These are phyloP conservation scores for Fissipunctia ypsillon DNA, from an alignment of 2,888 invertebrate species.

Conservation along the genomic window DNA sequence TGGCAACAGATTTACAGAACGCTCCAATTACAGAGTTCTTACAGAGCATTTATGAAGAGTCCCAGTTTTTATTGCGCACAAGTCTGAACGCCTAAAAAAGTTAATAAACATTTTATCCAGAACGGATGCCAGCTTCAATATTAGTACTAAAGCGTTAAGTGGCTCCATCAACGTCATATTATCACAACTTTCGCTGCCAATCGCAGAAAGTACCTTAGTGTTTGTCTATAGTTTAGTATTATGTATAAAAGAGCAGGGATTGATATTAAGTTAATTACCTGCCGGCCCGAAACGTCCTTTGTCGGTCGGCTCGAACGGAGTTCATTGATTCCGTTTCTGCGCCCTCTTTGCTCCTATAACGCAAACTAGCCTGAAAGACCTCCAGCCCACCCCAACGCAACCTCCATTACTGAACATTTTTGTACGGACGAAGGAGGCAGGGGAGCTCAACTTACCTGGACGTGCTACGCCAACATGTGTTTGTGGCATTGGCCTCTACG, in stretches of 20 bases:
- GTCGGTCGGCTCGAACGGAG: constrained; percentile 87
- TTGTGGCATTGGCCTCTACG: constrained; percentile 86
- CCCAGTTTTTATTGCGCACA: constrained; percentile 52
- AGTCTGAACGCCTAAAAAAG: constrained; percentile 39
- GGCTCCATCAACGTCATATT: constrained; percentile 22
- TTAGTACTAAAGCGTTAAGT: constrained; percentile 29
- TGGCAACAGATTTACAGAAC: constrained; percentile 47
- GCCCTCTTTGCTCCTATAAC: constrained; percentile 83
- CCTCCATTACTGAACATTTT: constrained; percentile 59
- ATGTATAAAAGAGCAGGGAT: constrained; percentile 80
- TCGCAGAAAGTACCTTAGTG: constrained; percentile 48
- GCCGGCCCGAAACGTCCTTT: constrained; percentile 88
- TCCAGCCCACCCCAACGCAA: constrained; percentile 55
- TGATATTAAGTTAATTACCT: constrained; percentile 90
- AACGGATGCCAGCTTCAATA: constrained; percentile 27
- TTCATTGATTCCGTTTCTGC: constrained; percentile 89
- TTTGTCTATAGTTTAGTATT: constrained; percentile 68
- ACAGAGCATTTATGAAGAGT: constrained; percentile 39
- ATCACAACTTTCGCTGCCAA: constrained; percentile 53
- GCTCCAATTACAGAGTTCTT: constrained; percentile 58
- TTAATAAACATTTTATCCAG: constrained; percentile 38
- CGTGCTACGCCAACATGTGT: constrained; percentile 84
- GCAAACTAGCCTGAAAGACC: constrained; percentile 76
- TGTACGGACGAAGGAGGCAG: constrained; percentile 63
- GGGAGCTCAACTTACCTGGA: constrained; percentile 76